A percentile compares a stretch with the other conserved stretches of the same genome.
Conservation (phyloP, 2,113 vertebrate genomes). For the Cardinalis cardinalis region DNA sequence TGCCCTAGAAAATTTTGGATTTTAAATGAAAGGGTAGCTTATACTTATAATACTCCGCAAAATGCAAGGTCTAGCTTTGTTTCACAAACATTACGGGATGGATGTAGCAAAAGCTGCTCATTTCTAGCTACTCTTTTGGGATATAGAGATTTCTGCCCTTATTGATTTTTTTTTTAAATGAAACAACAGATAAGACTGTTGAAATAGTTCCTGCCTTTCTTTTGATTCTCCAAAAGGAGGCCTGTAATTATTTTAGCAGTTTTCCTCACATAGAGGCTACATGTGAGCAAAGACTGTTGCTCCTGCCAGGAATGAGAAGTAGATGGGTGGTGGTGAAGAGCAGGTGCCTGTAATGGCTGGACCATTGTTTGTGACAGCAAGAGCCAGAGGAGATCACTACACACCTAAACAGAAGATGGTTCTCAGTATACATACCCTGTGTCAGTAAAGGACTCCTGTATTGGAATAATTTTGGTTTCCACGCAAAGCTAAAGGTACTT, state of each 20-base stretch:
- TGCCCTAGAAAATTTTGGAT: neutral
- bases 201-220: neutral
- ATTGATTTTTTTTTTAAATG: neutral
- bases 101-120: neutral
- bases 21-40: neutral
- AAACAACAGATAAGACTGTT: neutral
- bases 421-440: neutral
- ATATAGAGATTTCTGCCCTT: neutral
- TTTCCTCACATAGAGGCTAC: neutral
- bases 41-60: neutral
- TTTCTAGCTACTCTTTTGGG: neutral
- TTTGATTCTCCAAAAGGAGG: neutral
- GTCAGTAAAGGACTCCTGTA: neutral
- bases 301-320: neutral
- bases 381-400: constrained; percentile 1
- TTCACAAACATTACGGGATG: neutral
- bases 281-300: neutral
- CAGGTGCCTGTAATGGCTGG: neutral
- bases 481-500: neutral
- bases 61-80: neutral
- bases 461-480: neutral
- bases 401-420: neutral
- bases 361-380: neutral
- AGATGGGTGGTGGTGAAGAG: neutral
- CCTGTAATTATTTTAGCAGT: neutral